These are phyloP conservation scores for Hyposoter didymator DNA, from an alignment of 2,888 invertebrate genomes.

Conservation along the genomic window DNA sequence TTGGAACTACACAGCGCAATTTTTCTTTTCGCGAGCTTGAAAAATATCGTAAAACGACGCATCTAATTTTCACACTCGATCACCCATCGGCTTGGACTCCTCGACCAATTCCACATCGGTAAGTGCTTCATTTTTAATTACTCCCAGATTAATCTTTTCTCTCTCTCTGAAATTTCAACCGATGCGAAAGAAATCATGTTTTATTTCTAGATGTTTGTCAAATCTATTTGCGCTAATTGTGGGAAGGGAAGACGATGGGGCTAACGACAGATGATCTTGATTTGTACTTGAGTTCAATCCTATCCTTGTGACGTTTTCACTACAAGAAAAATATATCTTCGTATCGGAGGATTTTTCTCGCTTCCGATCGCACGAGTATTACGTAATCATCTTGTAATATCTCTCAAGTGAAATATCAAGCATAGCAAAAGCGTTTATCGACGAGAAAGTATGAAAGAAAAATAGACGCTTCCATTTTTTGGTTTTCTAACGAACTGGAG, in stretches of 20 bases:
- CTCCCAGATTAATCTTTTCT: not conserved
- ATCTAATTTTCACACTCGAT: slow-evolving; percentile 60
- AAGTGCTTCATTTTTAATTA: not conserved
- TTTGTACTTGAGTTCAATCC: slow-evolving; percentile 69
- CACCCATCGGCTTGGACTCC: slow-evolving; percentile 57
- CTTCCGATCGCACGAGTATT: slow-evolving; percentile 14
- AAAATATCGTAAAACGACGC: slow-evolving; percentile 55
- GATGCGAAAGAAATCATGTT: slow-evolving; percentile 26
- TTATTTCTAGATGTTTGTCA: slow-evolving; percentile 51
- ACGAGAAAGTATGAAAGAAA: not conserved
- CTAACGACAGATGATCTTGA: slow-evolving; percentile 63
- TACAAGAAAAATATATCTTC: slow-evolving; percentile 69
- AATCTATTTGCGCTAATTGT: slow-evolving; percentile 59
- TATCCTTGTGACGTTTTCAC: slow-evolving; percentile 48
- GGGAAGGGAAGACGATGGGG: slow-evolving; percentile 67
- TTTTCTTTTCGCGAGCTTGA: slow-evolving; percentile 43
- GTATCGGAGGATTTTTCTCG: slow-evolving; percentile 46
- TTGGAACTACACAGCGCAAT: slow-evolving; percentile 45
- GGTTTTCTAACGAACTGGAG: no score
- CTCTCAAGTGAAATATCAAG: not conserved
- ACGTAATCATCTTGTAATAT: not conserved
- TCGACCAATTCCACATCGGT: slow-evolving; percentile 37
- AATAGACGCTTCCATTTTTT: not conserved
- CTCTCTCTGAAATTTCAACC: slow-evolving; percentile 1
- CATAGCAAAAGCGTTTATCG: not conserved